These are phyloP conservation scores for Tenthredo livida DNA, from an alignment of 2,888 invertebrate genomes.

Conservation along the genomic window DNA sequence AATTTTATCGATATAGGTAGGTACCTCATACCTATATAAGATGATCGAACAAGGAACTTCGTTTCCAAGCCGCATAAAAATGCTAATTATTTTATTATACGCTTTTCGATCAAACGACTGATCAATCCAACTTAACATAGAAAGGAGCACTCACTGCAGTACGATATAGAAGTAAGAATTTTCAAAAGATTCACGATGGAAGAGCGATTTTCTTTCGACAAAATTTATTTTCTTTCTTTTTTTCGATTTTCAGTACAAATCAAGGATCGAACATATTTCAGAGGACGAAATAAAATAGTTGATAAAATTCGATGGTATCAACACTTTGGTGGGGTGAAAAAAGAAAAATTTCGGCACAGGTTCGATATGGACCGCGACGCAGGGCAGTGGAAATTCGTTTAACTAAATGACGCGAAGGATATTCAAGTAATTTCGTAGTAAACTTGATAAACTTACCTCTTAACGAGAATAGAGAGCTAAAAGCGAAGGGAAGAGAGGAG, in stretches of 20 bases:
- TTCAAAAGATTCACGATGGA: neutral
- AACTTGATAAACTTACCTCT: constrained; percentile 42
- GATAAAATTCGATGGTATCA: neutral
- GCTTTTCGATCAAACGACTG: neutral
- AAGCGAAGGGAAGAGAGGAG: neutral
- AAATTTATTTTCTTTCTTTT: neutral
- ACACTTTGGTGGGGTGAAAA: neutral
- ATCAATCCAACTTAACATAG: neutral
- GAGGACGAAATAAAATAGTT: neutral
- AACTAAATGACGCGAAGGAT: constrained; percentile 37
- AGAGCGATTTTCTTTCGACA: neutral
- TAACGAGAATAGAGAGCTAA: constrained; percentile 32
- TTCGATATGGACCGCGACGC: neutral
- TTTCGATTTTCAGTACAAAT: neutral
- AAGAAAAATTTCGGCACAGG: neutral
- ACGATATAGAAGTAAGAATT: neutral
- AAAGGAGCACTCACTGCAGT: neutral
- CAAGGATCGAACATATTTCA: neutral
- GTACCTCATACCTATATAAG: neutral
- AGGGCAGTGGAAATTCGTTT: constrained; percentile 26
- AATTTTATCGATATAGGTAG: neutral
- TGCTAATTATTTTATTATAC: constrained; percentile 11
- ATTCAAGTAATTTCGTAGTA: constrained; percentile 37
- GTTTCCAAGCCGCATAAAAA: neutral
- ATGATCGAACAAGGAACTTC: neutral